phyloP scores from a whole-genome alignment of 2,797 vertebrate genomes.

The Danionella dracula region DNA sequence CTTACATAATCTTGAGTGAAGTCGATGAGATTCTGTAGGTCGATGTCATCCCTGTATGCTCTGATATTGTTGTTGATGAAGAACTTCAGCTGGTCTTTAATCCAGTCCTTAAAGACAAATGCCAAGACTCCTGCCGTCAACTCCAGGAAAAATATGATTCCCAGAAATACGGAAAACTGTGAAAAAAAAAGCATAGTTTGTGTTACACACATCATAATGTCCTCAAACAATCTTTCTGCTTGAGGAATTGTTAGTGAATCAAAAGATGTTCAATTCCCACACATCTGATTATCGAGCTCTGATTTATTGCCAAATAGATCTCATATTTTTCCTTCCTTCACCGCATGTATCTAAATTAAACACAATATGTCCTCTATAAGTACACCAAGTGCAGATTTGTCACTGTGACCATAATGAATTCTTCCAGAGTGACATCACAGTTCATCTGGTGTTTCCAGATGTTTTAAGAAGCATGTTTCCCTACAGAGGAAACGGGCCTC shows the following conservation, averaged over 20 bases:
- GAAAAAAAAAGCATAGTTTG: not conserved
- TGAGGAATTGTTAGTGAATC: not conserved
- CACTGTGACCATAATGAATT: conserved; percentile 6
- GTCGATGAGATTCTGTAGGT: conserved; percentile 98
- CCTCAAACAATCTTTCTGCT: not conserved
- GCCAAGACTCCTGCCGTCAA: conserved; percentile 94
- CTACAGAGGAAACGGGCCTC: conserved; percentile 17
- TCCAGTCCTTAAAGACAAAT: conserved; percentile 99
- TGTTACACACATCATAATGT: not conserved
- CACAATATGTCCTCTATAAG: not conserved
- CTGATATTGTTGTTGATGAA: conserved; percentile 99
- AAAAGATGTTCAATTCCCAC: not conserved
- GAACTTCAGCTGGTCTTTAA: conserved; percentile 98
- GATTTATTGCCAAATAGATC: conserved; percentile 4
- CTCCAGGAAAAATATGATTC: conserved; percentile 99
- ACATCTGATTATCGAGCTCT: not conserved
- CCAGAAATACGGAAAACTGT: conserved; percentile 97
- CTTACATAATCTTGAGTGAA: conserved; percentile 98
- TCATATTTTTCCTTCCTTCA: not conserved
- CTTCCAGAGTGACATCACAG: conserved; percentile 18
- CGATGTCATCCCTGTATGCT: conserved; percentile 96
- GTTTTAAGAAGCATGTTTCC: conserved; percentile 12
- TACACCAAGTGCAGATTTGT: not conserved
- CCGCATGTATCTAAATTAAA: not conserved
- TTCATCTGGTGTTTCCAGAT: conserved; percentile 18